These are phyloP conservation scores for Bilobella aurantiaca DNA, from an alignment of 1,140 invertebrate species.

Conservation along the genomic window DNA sequence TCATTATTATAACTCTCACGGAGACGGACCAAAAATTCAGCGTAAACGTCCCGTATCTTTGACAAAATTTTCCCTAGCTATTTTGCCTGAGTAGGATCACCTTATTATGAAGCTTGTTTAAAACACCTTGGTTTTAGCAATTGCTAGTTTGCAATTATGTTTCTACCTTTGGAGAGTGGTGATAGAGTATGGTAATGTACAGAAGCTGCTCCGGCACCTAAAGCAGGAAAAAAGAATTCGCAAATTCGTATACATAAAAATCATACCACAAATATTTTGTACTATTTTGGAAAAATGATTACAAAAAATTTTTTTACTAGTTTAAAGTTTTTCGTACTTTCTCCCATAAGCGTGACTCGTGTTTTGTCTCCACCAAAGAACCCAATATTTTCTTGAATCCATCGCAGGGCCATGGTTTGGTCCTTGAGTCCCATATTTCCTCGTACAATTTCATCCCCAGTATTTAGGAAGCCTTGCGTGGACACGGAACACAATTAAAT, in stretches of 20 bases:
- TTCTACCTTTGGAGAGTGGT: constrained; percentile 30
- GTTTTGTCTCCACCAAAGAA: constrained; percentile 48
- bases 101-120: no score
- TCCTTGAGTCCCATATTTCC: constrained; percentile 25
- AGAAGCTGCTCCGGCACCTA: constrained; percentile 12
- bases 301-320: not conserved
- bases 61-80: no score
- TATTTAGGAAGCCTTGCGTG: constrained; percentile 36
- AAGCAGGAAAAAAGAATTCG: not conserved
- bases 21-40: no score
- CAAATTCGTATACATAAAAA: not conserved
- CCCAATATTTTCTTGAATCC: constrained; percentile 45
- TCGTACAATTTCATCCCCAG: constrained; percentile 38
- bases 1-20: no score
- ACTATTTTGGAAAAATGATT: not conserved
- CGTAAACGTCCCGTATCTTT: no score
- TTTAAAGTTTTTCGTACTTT: not conserved
- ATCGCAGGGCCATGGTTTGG: constrained; percentile 42
- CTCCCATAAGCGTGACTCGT: constrained; percentile 49
- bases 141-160: not conserved
- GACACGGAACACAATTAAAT: not conserved
- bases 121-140: no score
- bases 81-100: no score
- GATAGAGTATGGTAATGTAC: constrained; percentile 34
- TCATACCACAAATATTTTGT: no score